Percentiles rank a stretch among this genome's conserved stretches.
Evolutionary conservation across 37 sponge, comb jelly and placozoan genomes (phyloP).

Genomic region (Axinella damicornis): DNA sequence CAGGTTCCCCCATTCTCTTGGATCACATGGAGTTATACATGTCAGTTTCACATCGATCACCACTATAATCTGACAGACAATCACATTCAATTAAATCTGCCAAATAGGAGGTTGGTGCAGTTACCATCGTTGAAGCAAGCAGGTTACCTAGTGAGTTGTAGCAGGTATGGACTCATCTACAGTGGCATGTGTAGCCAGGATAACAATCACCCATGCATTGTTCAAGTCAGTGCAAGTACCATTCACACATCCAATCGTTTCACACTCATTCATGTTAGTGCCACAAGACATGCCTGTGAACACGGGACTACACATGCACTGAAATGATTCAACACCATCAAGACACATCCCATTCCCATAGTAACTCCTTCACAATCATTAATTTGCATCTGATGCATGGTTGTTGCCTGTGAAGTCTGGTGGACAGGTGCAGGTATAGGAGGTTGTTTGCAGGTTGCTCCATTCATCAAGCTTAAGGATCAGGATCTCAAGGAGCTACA

Average conservation of each 20-base stretch:
- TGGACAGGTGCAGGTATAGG: slow-evolving; percentile 27
- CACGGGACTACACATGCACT: too few relatives aligned
- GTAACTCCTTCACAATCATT: too few relatives aligned
- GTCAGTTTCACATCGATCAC: slow-evolving; percentile 35
- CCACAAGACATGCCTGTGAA: too few relatives aligned
- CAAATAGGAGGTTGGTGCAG: slow-evolving; percentile 25
- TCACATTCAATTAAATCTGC: slow-evolving; percentile 21
- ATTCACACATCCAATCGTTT: too few relatives aligned
- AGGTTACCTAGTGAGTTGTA: too few relatives aligned
- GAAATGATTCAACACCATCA: too few relatives aligned
- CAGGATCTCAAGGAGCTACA: slow-evolving; percentile 23
- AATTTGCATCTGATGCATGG: too few relatives aligned
- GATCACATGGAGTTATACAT: slow-evolving; percentile 43
- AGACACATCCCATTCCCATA: too few relatives aligned
- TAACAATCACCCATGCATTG: slow-evolving; percentile 60
- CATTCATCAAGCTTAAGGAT: slow-evolving; percentile 37
- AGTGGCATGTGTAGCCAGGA: slow-evolving; percentile 60
- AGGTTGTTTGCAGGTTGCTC: neutral
- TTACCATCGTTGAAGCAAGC: slow-evolving; percentile 35
- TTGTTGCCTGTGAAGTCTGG: too few relatives aligned
- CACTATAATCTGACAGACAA: slow-evolving; percentile 49
- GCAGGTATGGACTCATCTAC: slow-evolving; percentile 31
- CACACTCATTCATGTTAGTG: too few relatives aligned
- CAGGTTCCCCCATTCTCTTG: slow-evolving; percentile 37
- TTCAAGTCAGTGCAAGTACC: too few relatives aligned